Evolutionary conservation across 1,140 invertebrate species (phyloP).

Genomic region (Ceratosolen fusciceps): DNA sequence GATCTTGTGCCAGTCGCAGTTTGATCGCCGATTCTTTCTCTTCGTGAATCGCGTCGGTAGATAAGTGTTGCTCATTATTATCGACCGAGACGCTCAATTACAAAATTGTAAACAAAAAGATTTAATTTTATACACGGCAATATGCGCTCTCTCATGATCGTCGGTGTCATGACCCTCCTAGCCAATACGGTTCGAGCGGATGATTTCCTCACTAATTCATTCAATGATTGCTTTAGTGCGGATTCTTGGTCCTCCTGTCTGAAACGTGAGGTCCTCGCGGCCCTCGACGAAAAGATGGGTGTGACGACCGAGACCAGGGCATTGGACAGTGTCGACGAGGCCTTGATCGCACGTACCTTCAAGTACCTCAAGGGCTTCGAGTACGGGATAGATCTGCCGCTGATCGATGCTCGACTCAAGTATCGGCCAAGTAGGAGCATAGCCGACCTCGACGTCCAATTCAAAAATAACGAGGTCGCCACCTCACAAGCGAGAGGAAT

Average conservation of each 20-base stretch:
- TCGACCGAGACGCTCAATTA: neutral
- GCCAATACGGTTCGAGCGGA: constrained; percentile 66
- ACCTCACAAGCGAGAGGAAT: constrained; percentile 79
- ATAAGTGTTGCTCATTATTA: neutral
- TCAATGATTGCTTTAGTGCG: constrained; percentile 79
- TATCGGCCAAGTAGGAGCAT: constrained; percentile 69
- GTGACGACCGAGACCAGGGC: constrained; percentile 74
- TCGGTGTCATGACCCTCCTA: constrained; percentile 20
- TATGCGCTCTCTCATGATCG: constrained; percentile 59
- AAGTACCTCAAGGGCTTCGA: constrained; percentile 81
- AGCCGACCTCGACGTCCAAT: constrained; percentile 76
- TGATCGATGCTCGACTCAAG: constrained; percentile 67
- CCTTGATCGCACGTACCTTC: constrained; percentile 79
- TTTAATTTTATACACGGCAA: constrained; percentile 43
- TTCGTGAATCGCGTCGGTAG: constrained; percentile 10
- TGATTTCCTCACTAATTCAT: constrained; percentile 79
- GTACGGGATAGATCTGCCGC: constrained; percentile 78
- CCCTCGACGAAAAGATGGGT: constrained; percentile 79
- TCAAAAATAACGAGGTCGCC: constrained; percentile 77
- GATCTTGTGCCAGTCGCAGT: constrained; percentile 71
- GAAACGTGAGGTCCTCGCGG: constrained; percentile 80
- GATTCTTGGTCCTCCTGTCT: constrained; percentile 78
- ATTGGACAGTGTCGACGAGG: constrained; percentile 79
- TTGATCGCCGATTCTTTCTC: constrained; percentile 68
- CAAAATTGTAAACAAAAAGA: constrained; percentile 24